Base-by-base conservation (phyloP, 2,888 invertebrate species). In the Argyresthia albistria region DNA sequence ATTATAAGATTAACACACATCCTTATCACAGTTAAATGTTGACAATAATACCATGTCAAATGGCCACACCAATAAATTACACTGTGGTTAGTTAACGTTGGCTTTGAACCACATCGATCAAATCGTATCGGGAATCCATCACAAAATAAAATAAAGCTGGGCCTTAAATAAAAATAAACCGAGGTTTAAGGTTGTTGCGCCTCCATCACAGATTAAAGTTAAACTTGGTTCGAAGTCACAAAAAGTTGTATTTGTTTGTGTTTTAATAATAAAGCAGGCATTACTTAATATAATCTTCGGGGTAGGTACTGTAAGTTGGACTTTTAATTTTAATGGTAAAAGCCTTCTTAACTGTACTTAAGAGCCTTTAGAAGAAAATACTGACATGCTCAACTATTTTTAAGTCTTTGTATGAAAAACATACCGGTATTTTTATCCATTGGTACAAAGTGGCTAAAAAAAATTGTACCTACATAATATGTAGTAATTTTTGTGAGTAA, bases 71-170 rank as follows among this genome's bases (percentile, higher is more conserved):
- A 25, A 25, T 25, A 25, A 25, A 25, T 25, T 39, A 11, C n/a
- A n/a, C 8, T 39, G 39, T 39, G 39, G 48, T 49, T 39, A 39
- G 12, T 42, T 46, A 14, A 57, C 62, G 66, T 68, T 72, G 70
- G 65, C 70, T 75, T 74, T 71, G 71, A 73, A 72, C 74, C 60
- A 71, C 75, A 78, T 76, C 76, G 70, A 76, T 78, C 78, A 77
- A 70, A 64, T 61, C 62, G 6, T 66, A 68, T 67, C 66, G 59
- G 58, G 59, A 50, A 50, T 25, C 12, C 43, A 43, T 50, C 42
- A 50, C 11, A 37, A 37, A 14, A 42, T 9, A 43, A 50, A 12
- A 25, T 25, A 25, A 25, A 25, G 6, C 25, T 25, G 25, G 25
- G 25, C 25, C 25, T 25, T 25, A 25, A 43, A 42, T 15, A 35